Evolutionary conservation across 2,888 invertebrate species (phyloP).

Genomic region (Drosophila setosimentum): DNA sequence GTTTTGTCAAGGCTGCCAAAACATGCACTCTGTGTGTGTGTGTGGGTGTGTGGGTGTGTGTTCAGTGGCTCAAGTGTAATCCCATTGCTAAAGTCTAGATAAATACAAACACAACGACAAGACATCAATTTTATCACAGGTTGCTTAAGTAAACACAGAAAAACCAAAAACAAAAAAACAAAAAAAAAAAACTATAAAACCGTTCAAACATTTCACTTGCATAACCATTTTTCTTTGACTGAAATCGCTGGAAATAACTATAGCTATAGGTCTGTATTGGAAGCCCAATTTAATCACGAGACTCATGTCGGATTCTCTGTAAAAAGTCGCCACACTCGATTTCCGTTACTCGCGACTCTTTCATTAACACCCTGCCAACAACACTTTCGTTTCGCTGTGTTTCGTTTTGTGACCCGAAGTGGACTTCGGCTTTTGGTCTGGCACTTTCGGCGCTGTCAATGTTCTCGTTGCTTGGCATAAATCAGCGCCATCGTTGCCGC

Average conservation of each 20-base stretch:
- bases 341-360: conserved; percentile 23
- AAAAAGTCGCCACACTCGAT: background rate
- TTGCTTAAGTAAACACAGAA: conserved; percentile 36
- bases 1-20: conserved; percentile 41
- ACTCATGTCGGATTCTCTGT: conserved; percentile 64
- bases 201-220: conserved; percentile 29
- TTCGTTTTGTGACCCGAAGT: conserved; percentile 10
- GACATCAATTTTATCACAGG: conserved; percentile 59
- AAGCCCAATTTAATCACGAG: conserved; percentile 69
- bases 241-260: background rate
- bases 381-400: background rate
- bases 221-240: conserved; percentile 42
- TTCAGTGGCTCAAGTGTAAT: conserved; percentile 64
- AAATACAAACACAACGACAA: conserved; percentile 35
- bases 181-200: background rate
- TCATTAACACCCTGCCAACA: conserved; percentile 33
- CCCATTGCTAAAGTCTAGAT: conserved; percentile 50
- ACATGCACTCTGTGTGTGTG: background rate
- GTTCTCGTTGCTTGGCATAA: conserved; percentile 65
- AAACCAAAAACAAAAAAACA: background rate
- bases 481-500: conserved; percentile 71
- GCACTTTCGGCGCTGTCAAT: conserved; percentile 34
- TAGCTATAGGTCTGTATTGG: background rate
- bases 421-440: conserved; percentile 5
- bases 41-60: conserved; percentile 36